Conservation (phyloP, 2,888 invertebrate species). For the Phymatocera aterrima region DNA sequence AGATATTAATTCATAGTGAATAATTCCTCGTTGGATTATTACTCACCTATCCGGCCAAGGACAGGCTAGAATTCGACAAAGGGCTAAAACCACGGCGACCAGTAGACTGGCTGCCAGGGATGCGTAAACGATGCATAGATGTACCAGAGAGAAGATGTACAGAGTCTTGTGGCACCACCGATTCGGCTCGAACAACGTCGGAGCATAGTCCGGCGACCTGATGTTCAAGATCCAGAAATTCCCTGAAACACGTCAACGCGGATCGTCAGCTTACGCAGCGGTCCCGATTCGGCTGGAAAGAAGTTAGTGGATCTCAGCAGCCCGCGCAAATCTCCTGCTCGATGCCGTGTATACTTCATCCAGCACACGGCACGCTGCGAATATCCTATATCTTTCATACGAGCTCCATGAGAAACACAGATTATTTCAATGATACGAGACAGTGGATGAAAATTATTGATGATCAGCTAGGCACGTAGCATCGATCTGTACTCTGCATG, state of each 20-base stretch:
- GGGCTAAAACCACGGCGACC: conserved; percentile 79
- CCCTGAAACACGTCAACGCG: conserved; percentile 56
- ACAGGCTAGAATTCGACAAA: conserved; percentile 84
- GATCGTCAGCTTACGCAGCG: background rate
- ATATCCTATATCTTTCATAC: no score
- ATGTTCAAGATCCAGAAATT: conserved; percentile 88
- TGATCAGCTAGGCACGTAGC: no score
- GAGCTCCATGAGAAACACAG: no score
- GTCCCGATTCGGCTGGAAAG: no score
- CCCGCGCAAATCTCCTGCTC: no score
- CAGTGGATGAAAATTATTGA: no score
- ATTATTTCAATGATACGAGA: no score
- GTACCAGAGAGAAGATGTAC: conserved; percentile 86
- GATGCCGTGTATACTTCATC: no score
- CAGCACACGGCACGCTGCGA: no score
- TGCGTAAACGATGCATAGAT: conserved; percentile 84
- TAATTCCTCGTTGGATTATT: background rate
- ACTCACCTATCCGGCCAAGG: conserved; percentile 79
- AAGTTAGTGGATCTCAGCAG: no score
- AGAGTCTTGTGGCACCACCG: conserved; percentile 88
- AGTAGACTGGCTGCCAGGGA: conserved; percentile 78
- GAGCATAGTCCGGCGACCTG: conserved; percentile 86
- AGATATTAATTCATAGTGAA: no score
- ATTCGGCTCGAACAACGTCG: conserved; percentile 85
- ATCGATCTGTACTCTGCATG: no score